Conservation (phyloP, 2,888 invertebrate species). For the Tortrix viridana region DNA sequence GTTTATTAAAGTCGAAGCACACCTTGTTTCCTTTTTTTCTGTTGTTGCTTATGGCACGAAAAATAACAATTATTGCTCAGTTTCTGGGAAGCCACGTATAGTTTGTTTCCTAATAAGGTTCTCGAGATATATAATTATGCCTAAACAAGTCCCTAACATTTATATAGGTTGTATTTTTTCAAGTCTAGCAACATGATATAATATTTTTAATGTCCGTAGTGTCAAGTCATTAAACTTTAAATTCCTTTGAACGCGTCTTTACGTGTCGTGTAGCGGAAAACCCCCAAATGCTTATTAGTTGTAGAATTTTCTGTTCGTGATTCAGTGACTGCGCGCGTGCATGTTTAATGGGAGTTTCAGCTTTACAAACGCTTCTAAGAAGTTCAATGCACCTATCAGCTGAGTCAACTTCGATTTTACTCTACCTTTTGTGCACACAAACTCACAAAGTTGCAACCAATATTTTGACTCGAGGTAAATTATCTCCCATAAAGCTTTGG, state of each 20-base stretch:
- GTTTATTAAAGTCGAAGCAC: no score
- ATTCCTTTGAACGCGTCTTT: not conserved
- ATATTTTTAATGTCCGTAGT: no score
- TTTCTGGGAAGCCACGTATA: no score
- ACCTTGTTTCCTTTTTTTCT: no score
- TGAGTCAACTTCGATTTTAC: constrained; percentile 68
- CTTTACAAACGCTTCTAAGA: constrained; percentile 57
- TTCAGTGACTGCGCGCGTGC: constrained; percentile 47
- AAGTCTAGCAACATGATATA: no score
- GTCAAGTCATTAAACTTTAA: not conserved
- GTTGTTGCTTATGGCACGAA: no score
- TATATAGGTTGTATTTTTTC: no score
- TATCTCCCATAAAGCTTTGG: constrained; percentile 11
- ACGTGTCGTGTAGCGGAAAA: constrained; percentile 2
- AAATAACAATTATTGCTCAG: no score
- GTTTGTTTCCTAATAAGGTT: no score
- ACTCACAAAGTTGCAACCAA: constrained; percentile 67
- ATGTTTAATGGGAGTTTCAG: constrained; percentile 50
- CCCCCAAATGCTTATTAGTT: constrained; percentile 1
- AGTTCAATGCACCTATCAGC: constrained; percentile 76
- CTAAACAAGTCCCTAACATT: no score
- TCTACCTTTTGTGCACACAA: constrained; percentile 54
- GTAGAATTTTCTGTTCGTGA: constrained; percentile 39
- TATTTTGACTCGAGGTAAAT: constrained; percentile 60
- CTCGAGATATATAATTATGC: no score